Evolutionary conservation across 1,140 invertebrate species (phyloP).

Genomic region (Diorhabda sublineata): DNA sequence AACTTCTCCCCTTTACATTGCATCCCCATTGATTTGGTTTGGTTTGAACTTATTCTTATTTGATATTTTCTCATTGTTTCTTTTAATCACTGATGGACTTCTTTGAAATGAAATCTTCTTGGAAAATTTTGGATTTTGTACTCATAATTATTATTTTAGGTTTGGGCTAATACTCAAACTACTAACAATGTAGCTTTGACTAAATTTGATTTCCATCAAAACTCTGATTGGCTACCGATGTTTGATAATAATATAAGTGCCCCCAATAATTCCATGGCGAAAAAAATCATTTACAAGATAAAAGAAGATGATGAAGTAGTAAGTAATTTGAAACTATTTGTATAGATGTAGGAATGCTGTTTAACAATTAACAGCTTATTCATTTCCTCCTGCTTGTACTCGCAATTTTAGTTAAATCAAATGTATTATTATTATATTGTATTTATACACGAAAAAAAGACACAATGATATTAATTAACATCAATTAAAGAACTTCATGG

Average conservation of each 20-base stretch:
- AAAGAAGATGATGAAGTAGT: conserved; percentile 16
- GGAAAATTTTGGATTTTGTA: neutral
- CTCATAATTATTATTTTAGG: conserved; percentile 26
- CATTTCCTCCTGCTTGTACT: too few relatives aligned
- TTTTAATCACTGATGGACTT: neutral
- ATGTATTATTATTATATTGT: too few relatives aligned
- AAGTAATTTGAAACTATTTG: neutral
- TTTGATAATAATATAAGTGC: conserved; percentile 31
- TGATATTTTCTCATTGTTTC: too few relatives aligned
- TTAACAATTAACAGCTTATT: too few relatives aligned
- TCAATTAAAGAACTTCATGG: too few relatives aligned
- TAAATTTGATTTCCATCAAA: conserved; percentile 34
- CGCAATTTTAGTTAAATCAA: too few relatives aligned
- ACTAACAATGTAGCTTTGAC: conserved; percentile 26
- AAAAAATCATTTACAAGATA: conserved; percentile 30
- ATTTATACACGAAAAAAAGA: too few relatives aligned
- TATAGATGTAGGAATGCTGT: too few relatives aligned
- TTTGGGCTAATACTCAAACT: conserved; percentile 39
- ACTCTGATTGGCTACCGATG: conserved; percentile 36
- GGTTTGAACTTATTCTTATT: too few relatives aligned
- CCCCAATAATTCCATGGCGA: conserved; percentile 35
- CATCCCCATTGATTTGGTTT: too few relatives aligned
- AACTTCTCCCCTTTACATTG: too few relatives aligned
- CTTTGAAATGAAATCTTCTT: neutral
- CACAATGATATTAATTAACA: too few relatives aligned